Evolutionary conservation across 2,888 invertebrate species (phyloP).

Genomic region (Anorthoa munda): DNA sequence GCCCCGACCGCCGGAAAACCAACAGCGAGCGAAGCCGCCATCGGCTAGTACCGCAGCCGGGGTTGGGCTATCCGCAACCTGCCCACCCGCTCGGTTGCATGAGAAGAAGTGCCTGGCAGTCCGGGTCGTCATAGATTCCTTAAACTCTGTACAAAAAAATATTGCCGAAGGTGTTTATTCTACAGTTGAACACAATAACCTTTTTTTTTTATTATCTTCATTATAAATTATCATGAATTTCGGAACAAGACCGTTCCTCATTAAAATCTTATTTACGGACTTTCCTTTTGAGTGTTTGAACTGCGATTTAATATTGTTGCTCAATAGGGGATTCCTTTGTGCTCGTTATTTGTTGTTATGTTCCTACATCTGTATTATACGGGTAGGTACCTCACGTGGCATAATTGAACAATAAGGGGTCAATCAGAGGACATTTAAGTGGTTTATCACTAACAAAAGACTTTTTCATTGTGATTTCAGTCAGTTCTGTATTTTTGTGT

Average conservation of each 20-base stretch:
- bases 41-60: no score
- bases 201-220: constrained; percentile 11
- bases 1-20: no score
- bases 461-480: constrained; percentile 11
- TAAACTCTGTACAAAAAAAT: no score
- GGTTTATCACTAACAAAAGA: constrained; percentile 12
- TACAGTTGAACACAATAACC: constrained; percentile 2
- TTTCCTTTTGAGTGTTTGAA: constrained; percentile 21
- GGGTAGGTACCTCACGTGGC: constrained; percentile 2
- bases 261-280: constrained; percentile 31
- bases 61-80: no score
- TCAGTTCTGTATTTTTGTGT: neutral
- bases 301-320: constrained; percentile 30
- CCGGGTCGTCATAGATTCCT: neutral
- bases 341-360: constrained; percentile 9
- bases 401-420: constrained; percentile 24
- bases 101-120: no score
- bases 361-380: constrained; percentile 7
- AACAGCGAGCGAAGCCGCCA: no score
- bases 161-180: neutral
- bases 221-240: constrained; percentile 12
- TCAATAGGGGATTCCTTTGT: constrained; percentile 8
- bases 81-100: no score
- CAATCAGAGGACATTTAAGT: constrained; percentile 3
- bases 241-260: constrained; percentile 15